These are phyloP conservation scores for Deilephila porcellus DNA, from an alignment of 2,888 invertebrate species.

Conservation along the genomic window DNA sequence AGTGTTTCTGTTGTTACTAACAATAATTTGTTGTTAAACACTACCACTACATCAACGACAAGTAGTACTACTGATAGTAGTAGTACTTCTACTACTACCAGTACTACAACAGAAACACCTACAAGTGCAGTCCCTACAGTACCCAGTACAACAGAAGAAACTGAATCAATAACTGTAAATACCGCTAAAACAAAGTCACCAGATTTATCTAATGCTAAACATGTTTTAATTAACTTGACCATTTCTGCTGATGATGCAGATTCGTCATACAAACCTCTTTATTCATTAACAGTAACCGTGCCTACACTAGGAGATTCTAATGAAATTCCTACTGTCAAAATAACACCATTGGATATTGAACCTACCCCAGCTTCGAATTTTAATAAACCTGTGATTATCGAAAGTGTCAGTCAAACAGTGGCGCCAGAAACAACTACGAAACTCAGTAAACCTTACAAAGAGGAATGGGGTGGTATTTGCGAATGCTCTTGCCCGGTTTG, in stretches of 20 bases:
- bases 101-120: neutral
- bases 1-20: slow-evolving; percentile 58
- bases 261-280: slow-evolving; percentile 86
- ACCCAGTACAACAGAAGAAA: slow-evolving; percentile 34
- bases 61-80: slow-evolving; percentile 35
- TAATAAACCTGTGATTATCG: slow-evolving; percentile 73
- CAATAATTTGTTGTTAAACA: slow-evolving; percentile 52
- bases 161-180: slow-evolving; percentile 56
- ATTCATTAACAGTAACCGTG: slow-evolving; percentile 92
- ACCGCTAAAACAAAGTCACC: slow-evolving; percentile 63
- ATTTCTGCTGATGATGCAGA: slow-evolving; percentile 88
- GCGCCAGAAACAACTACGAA: slow-evolving; percentile 43
- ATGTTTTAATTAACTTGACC: slow-evolving; percentile 92
- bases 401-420: slow-evolving; percentile 46
- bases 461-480: slow-evolving; percentile 87
- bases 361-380: slow-evolving; percentile 75
- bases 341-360: slow-evolving; percentile 77
- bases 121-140: neutral
- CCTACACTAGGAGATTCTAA: slow-evolving; percentile 86
- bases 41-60: slow-evolving; percentile 39
- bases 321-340: slow-evolving; percentile 83
- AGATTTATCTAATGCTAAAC: slow-evolving; percentile 80
- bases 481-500: slow-evolving; percentile 90
- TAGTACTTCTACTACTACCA: slow-evolving; percentile 42
- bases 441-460: slow-evolving; percentile 52